phyloP scores from a whole-genome alignment of 2,888 invertebrate genomes.

The Idaea straminata region DNA sequence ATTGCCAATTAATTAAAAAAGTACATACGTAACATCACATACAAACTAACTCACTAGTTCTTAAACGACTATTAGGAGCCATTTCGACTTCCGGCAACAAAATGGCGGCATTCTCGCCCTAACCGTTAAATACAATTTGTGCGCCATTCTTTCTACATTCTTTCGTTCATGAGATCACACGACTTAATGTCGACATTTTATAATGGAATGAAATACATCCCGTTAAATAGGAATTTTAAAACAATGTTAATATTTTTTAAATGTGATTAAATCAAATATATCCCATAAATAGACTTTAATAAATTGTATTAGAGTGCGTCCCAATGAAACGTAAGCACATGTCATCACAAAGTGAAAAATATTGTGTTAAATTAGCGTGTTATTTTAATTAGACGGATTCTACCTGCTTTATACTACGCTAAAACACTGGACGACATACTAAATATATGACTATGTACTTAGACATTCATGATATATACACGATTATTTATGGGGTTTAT shows the following conservation, averaged over 20 bases:
- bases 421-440: conserved; percentile 28
- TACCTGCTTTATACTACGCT: conserved; percentile 13
- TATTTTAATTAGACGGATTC: background rate
- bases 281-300: background rate
- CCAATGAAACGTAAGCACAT: background rate
- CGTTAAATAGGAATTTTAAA: background rate
- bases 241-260: conserved; percentile 12
- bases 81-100: conserved; percentile 3
- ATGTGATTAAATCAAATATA: background rate
- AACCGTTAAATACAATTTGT: conserved; percentile 11
- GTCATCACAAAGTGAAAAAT: background rate
- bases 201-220: background rate
- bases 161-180: conserved; percentile 12
- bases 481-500: conserved; percentile 45
- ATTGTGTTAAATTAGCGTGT: background rate
- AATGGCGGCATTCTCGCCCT: conserved; percentile 4
- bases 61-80: conserved; percentile 5
- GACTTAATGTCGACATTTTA: background rate
- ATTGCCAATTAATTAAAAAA: conserved; percentile 19
- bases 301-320: background rate
- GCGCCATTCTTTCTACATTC: conserved; percentile 10
- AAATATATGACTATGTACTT: background rate
- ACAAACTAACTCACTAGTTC: conserved; percentile 10
- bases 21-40: conserved; percentile 23
- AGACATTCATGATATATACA: conserved; percentile 17